Evolutionary conservation across 2,113 vertebrate genomes (phyloP).

Genomic region (Prolemur simus): DNA sequence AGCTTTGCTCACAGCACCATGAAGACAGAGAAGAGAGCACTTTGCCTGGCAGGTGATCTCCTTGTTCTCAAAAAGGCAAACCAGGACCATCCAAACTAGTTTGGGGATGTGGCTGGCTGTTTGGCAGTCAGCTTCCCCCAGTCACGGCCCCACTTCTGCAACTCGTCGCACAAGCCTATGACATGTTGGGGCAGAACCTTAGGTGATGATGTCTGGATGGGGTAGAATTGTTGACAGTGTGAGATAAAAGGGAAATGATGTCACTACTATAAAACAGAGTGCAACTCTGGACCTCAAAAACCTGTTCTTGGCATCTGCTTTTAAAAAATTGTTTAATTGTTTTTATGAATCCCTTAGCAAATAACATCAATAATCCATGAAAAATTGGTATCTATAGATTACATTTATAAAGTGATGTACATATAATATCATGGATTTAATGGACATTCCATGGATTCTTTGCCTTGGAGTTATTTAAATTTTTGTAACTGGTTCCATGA

Average conservation of each 20-base stretch:
- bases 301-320: neutral
- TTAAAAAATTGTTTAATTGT: neutral
- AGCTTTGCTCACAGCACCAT: neutral
- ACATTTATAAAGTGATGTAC: neutral
- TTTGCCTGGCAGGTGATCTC: accelerated
- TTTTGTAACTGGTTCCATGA: neutral
- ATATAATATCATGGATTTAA: neutral
- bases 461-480: neutral
- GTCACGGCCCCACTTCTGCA: neutral
- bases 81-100: accelerated
- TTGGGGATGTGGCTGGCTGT: no score
- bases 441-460: neutral
- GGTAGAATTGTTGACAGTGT: neutral
- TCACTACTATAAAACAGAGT: neutral
- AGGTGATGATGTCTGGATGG: neutral
- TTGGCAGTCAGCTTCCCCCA: no score
- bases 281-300: neutral
- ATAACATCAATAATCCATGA: neutral
- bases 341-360: neutral
- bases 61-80: no score
- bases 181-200: neutral
- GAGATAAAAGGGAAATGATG: neutral
- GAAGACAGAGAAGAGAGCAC: neutral
- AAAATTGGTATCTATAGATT: neutral
- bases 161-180: no score